Evolutionary conservation across 2,113 vertebrate species (phyloP).

Genomic region (Amphilophus citrinellus): DNA sequence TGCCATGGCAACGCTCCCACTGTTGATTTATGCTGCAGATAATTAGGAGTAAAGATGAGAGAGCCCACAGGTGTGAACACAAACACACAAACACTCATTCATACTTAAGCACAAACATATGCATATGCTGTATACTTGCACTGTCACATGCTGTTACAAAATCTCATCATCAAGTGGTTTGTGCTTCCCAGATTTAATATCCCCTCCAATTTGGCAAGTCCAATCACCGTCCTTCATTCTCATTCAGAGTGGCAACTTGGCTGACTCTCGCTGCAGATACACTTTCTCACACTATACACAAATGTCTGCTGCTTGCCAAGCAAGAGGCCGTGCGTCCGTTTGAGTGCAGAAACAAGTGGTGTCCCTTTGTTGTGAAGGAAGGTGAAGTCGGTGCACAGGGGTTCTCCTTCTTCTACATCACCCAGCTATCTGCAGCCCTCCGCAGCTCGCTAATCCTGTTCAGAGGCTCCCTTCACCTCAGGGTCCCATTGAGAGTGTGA

Average conservation of each 20-base stretch:
- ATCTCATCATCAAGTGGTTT: conserved; percentile 67
- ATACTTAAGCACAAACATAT: conserved; percentile 7
- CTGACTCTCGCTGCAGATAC: conserved; percentile 35
- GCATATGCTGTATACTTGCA: background rate
- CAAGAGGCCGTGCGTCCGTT: conserved; percentile 28
- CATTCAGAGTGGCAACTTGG: conserved; percentile 59
- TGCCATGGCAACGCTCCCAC: conserved; percentile 74
- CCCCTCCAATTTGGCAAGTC: conserved; percentile 61
- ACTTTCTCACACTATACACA: conserved; percentile 29
- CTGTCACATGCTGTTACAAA: conserved; percentile 17
- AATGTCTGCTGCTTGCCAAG: conserved; percentile 32
- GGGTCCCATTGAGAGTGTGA: conserved; percentile 63
- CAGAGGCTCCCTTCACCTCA: conserved; percentile 51
- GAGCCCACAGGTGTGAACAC: conserved; percentile 68
- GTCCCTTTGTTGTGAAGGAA: conserved; percentile 25
- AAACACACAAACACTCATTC: conserved; percentile 37
- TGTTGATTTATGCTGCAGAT: conserved; percentile 75
- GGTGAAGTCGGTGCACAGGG: conserved; percentile 14
- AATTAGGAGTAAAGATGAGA: conserved; percentile 74
- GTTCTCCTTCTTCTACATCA: conserved; percentile 52
- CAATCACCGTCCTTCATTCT: conserved; percentile 60
- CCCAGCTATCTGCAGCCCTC: conserved; percentile 19
- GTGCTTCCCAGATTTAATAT: conserved; percentile 64
- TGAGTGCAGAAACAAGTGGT: conserved; percentile 43
- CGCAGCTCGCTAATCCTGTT: conserved; percentile 42